Base-by-base conservation (phyloP, 2,797 vertebrate genomes). In the Falco peregrinus region DNA sequence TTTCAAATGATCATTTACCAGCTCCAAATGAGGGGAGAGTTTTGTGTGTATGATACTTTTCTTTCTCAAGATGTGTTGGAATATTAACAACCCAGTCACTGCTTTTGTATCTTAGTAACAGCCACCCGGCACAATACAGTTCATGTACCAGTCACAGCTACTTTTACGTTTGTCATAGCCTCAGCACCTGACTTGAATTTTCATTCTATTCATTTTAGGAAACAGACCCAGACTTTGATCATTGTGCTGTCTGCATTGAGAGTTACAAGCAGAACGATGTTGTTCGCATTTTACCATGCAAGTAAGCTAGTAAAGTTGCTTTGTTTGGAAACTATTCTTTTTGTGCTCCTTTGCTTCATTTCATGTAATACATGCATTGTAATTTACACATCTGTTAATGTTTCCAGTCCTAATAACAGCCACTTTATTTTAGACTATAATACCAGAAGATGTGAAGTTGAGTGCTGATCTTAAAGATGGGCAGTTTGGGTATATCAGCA, bases 241-340 rank as follows among this genome's bases (percentile, higher is more conserved):
- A 99, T 94, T 99, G 99, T 94, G 99, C 99, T 2, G 99, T 99
- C 87, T 99, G 99, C 96, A 99, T 99, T 50, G 99, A 99, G 96
- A 99, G 99, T 43, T 99, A 99, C 97, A 99, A 99, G 96, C 99
- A 99, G 67, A 99, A 99, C 3, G 99, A 99, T 50, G 99, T 99
- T 87, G 99, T 99, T 67, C 99, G 99, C 45, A 98, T 99, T 94
- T 98, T 99, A 64, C 99, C 99, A 20, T 99, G 99, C 99, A 99
- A 99, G 99, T 99, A 98, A 98, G 99, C 98, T 69, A 87, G 37
- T 67, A 60, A 90, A 94, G 89, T 90, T 78, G 69, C 78, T 97
- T 93, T 75, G 54, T 74, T 91, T 86, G 86, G 54, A 63, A 95
- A 78, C 47, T 63, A 6, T 75, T 92, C 21, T 89, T 86, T 65